Evolutionary conservation across 2,797 vertebrate genomes (phyloP).

Genomic region (Dromococcyx pavoninus): DNA sequence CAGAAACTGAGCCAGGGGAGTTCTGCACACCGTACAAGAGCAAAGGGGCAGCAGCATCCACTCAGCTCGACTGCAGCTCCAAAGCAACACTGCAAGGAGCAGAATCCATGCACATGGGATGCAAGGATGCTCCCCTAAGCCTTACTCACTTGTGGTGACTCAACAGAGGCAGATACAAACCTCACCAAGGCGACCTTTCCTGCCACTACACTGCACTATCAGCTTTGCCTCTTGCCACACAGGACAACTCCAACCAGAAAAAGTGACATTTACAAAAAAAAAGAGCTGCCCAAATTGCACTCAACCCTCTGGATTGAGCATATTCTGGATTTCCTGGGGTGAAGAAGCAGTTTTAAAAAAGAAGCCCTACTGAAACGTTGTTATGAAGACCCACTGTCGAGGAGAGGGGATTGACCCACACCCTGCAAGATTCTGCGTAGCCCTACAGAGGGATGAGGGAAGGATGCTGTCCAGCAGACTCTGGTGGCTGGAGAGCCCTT

Average conservation of each 20-base stretch:
- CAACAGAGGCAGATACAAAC: neutral
- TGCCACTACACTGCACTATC: neutral
- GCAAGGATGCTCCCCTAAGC: neutral
- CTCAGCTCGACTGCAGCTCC: neutral
- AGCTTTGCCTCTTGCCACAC: neutral
- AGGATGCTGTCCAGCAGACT: neutral
- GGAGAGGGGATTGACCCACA: neutral
- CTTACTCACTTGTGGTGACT: neutral
- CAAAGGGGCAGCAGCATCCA: neutral
- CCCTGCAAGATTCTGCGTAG: fast-evolving
- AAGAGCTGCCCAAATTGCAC: neutral
- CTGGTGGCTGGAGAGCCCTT: neutral
- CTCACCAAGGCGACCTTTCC: neutral
- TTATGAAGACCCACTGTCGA: neutral
- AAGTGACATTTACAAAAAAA: neutral
- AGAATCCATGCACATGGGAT: neutral
- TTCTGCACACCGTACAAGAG: neutral
- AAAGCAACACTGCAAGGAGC: neutral
- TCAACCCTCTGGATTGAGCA: neutral
- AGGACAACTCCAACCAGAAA: neutral
- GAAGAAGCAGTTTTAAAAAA: neutral
- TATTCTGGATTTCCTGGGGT: neutral
- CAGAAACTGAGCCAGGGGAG: neutral
- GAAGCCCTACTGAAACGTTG: neutral
- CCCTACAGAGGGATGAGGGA: neutral